phyloP scores from a whole-genome alignment of 2,888 invertebrate species.

The Chaitophorus viminalis region DNA sequence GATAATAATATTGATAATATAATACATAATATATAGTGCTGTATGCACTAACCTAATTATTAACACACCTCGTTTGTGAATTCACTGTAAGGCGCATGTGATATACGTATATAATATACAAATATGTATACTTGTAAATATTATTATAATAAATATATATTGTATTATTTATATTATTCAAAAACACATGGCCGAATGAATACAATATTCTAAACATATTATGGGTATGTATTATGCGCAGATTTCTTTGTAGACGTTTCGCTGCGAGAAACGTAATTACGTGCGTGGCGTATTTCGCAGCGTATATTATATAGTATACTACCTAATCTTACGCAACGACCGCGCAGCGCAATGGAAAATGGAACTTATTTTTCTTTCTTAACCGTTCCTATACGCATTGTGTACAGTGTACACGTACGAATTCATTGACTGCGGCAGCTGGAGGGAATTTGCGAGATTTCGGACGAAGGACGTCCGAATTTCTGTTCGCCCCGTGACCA shows the following conservation, averaged over 20 bases:
- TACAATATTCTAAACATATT: too few species aligned
- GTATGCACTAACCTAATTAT: too few species aligned
- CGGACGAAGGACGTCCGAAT: conserved; percentile 7
- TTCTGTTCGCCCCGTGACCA: not conserved
- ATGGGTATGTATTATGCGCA: not conserved
- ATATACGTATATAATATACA: too few species aligned
- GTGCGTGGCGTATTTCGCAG: conserved; percentile 5
- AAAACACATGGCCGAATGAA: not conserved
- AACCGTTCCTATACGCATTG: not conserved
- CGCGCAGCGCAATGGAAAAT: not conserved
- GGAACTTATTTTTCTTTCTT: not conserved
- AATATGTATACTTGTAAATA: not conserved
- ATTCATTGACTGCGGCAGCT: not conserved
- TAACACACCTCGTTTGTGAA: too few species aligned
- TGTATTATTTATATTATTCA: not conserved
- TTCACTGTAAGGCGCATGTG: too few species aligned
- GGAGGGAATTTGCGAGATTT: not conserved
- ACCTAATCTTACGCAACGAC: conserved; percentile 1
- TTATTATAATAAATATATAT: not conserved
- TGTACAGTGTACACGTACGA: not conserved
- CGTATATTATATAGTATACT: too few species aligned
- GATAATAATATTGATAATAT: too few species aligned
- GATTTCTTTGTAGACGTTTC: not conserved
- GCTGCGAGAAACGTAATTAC: not conserved
- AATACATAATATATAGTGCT: too few species aligned